Conservation (phyloP, 2,113 vertebrate genomes). For the Eulemur rufifrons region DNA sequence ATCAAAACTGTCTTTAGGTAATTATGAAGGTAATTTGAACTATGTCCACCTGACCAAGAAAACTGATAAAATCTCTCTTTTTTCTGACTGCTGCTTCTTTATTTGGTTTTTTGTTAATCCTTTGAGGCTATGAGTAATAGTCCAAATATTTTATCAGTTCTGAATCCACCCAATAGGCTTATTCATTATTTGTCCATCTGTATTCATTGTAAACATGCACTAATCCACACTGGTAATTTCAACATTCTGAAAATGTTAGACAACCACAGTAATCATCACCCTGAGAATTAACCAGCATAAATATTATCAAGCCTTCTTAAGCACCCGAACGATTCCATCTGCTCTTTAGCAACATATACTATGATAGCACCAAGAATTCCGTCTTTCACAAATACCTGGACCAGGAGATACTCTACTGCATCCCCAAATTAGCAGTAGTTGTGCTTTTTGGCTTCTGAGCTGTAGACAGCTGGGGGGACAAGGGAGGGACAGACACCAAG, state of each 20-base stretch:
- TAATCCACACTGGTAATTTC: constrained; percentile 18
- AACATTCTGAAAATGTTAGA: constrained; percentile 22
- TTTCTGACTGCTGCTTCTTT: not conserved
- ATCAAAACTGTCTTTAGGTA: constrained; percentile 36
- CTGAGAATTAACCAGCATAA: constrained; percentile 38
- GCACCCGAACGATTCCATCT: not conserved
- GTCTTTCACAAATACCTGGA: constrained; percentile 75
- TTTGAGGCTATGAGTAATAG: constrained; percentile 8
- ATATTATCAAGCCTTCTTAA: constrained; percentile 56
- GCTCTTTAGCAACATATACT: not conserved
- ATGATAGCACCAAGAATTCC: constrained; percentile 11
- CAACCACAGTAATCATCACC: constrained; percentile 26
- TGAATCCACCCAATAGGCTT: constrained; percentile 25
- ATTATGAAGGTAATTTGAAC: constrained; percentile 59
- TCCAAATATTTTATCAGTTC: constrained; percentile 39
- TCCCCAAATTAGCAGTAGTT: constrained; percentile 55
- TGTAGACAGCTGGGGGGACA: not conserved
- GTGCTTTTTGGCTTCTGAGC: constrained; percentile 38
- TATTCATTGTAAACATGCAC: constrained; percentile 53
- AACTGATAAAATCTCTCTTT: constrained; percentile 14
- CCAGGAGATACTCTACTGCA: constrained; percentile 71
- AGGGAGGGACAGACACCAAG: not conserved
- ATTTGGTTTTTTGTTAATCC: constrained; percentile 38
- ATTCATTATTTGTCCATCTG: not conserved
- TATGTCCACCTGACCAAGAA: constrained; percentile 34